phyloP scores from a whole-genome alignment of 2,113 vertebrate species.

The Boulengeromyrus knoepffleri region DNA sequence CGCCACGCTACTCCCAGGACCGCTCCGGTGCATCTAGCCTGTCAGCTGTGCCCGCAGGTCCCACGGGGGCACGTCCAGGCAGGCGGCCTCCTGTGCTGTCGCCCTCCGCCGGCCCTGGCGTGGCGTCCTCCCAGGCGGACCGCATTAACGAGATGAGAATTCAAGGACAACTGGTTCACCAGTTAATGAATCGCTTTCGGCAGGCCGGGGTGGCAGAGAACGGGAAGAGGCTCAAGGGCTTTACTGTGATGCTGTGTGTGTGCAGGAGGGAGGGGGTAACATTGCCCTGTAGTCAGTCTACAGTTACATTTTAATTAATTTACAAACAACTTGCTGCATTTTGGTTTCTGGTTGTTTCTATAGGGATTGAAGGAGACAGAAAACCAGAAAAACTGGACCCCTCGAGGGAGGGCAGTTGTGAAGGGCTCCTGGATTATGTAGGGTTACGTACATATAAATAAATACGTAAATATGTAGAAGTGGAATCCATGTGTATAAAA shows the following conservation, averaged over 20 bases:
- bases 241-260: background rate
- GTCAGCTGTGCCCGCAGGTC: background rate
- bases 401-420: background rate
- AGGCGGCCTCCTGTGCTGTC: background rate
- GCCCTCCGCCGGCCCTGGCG: background rate
- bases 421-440: background rate
- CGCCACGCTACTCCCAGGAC: background rate
- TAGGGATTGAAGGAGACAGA: background rate
- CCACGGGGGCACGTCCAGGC: background rate
- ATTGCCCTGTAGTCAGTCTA: background rate
- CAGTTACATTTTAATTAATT: background rate
- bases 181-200: constrained; percentile 9
- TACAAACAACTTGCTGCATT: background rate
- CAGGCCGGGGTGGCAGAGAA: background rate
- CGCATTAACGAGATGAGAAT: constrained; percentile 10
- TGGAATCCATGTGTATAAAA: background rate
- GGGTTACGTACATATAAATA: background rate
- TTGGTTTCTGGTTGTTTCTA: background rate
- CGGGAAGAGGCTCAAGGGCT: background rate
- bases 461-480: background rate
- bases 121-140: background rate
- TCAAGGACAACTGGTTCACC: constrained; percentile 15
- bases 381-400: background rate
- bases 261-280: background rate
- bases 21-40: background rate